Conservation (phyloP, 2,113 vertebrate species). For the Grantiella picta region DNA sequence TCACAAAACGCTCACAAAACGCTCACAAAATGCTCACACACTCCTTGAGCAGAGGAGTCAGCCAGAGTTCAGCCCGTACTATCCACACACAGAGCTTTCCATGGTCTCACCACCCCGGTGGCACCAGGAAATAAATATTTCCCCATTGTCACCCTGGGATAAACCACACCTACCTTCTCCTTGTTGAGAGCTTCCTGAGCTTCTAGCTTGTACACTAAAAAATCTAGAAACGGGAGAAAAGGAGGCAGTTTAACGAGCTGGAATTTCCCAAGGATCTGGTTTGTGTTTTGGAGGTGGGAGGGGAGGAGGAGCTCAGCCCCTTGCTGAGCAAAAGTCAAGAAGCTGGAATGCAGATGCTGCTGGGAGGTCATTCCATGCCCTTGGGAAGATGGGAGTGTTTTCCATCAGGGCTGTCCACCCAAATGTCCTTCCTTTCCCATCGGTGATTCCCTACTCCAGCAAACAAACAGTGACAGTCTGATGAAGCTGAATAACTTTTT, state of each 20-base stretch:
- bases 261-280: neutral
- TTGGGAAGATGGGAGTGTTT: neutral
- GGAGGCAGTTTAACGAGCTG: neutral
- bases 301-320: neutral
- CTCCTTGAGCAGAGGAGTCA: neutral
- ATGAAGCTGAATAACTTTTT: neutral
- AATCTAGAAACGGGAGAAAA: constrained; percentile 48
- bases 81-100: neutral
- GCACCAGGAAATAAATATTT: neutral
- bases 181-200: constrained; percentile 76
- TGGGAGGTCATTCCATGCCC: neutral
- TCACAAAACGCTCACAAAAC: too few relatives aligned
- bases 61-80: neutral
- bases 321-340: neutral
- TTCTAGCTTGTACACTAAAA: constrained; percentile 75
- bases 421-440: neutral
- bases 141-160: neutral
- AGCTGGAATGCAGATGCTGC: neutral
- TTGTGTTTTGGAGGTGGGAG: neutral
- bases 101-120: accelerated
- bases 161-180: constrained; percentile 66
- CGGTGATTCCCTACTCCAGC: neutral
- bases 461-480: neutral
- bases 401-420: neutral
- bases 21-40: neutral